Percentiles rank a stretch among this genome's conserved stretches.
These are phyloP conservation scores for Gasterosteus nipponicus DNA, from an alignment of 2,113 vertebrate species.

Conservation along the genomic window DNA sequence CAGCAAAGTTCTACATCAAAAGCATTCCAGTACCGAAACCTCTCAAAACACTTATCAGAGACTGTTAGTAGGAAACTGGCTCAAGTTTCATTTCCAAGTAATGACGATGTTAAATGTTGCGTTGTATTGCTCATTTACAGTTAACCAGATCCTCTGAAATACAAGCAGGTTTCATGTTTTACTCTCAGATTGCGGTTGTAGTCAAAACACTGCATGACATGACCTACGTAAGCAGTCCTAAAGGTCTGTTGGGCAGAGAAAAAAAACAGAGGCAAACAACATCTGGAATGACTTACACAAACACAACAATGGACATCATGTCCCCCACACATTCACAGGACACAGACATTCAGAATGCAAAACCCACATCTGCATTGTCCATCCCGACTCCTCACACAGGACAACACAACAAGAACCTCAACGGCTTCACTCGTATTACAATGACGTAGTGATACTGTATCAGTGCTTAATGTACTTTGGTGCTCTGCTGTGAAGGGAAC, in stretches of 20 bases:
- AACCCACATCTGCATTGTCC: not conserved
- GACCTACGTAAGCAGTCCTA: too few species aligned
- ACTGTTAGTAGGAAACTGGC: too few species aligned
- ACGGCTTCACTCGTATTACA: not conserved
- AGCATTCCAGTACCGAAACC: too few species aligned
- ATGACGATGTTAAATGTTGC: too few species aligned
- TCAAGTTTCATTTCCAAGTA: too few species aligned
- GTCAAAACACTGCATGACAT: not conserved
- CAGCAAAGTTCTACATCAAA: too few species aligned
- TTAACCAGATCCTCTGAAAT: not conserved
- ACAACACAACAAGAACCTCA: not conserved
- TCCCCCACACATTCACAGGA: not conserved
- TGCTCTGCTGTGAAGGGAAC: not conserved
- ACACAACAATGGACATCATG: too few species aligned
- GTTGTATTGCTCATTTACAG: too few species aligned
- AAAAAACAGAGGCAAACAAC: too few species aligned
- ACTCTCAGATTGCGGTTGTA: not conserved
- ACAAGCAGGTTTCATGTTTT: not conserved
- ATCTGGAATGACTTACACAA: too few species aligned
- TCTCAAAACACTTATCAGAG: too few species aligned
- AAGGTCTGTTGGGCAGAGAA: too few species aligned
- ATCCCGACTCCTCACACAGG: not conserved
- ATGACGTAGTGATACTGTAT: not conserved
- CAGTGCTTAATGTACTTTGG: not conserved
- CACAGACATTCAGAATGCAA: not conserved